phyloP scores from a whole-genome alignment of 1,140 invertebrate species.

The Bombus fervidus region DNA sequence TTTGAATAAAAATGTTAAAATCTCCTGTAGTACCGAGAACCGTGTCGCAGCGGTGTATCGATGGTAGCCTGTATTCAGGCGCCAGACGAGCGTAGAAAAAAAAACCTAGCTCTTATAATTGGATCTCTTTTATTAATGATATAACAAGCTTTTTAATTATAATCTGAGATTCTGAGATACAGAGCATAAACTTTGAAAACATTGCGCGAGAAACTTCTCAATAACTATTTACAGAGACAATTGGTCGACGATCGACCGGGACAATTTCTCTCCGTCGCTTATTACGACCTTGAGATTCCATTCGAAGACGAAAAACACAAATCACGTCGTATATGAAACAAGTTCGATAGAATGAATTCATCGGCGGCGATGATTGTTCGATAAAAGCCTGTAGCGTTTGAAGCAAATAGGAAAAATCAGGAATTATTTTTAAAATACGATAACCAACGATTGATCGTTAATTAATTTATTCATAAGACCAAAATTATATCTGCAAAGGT shows the following conservation, averaged over 20 bases:
- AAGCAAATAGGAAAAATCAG: not conserved
- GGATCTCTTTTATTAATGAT: no score
- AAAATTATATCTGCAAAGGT: not conserved
- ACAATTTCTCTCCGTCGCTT: not conserved
- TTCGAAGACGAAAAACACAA: not conserved
- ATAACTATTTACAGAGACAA: not conserved
- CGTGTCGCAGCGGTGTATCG: not conserved
- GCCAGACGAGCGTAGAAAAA: not conserved
- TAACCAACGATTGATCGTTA: not conserved
- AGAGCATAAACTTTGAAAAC: not conserved
- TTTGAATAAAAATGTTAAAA: not conserved
- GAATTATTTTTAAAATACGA: not conserved
- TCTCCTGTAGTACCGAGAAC: not conserved
- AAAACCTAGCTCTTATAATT: not conserved
- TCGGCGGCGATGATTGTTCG: not conserved
- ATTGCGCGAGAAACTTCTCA: no score
- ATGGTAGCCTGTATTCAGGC: not conserved
- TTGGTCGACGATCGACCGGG: not conserved
- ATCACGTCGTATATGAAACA: not conserved
- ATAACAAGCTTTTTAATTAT: not conserved
- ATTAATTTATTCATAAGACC: not conserved
- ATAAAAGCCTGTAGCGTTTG: not conserved
- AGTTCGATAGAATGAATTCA: not conserved
- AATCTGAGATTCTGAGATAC: not conserved
- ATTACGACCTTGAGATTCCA: not conserved